Conservation (phyloP, 2,888 invertebrate genomes). For the Harpalus rubripes region DNA sequence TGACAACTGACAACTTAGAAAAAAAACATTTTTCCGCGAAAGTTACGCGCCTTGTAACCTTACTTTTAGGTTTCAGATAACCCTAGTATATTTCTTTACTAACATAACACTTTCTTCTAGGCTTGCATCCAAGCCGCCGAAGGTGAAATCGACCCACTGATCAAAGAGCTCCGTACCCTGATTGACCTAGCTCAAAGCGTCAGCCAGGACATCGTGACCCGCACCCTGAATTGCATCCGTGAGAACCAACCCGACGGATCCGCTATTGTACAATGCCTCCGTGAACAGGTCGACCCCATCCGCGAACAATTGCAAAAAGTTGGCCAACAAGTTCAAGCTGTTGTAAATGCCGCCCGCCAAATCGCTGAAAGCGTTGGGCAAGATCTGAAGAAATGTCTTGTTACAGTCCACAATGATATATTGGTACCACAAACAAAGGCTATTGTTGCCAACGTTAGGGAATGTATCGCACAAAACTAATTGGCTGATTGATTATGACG, state of each 20-base stretch:
- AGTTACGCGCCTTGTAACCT: too few relatives aligned
- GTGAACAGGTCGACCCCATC: background rate
- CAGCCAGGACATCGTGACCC: slow-evolving; percentile 2
- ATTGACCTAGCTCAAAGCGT: slow-evolving; percentile 1
- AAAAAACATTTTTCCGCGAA: too few relatives aligned
- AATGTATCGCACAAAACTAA: slow-evolving; percentile 25
- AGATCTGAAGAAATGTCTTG: slow-evolving; percentile 9
- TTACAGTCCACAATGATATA: slow-evolving; percentile 1
- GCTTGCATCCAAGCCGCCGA: slow-evolving; percentile 17
- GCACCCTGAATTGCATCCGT: slow-evolving; percentile 21
- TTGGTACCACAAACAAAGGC: background rate
- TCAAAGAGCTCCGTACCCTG: background rate
- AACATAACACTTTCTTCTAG: background rate
- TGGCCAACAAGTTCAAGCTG: background rate
- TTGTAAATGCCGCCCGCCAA: slow-evolving; percentile 27
- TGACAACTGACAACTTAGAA: too few relatives aligned
- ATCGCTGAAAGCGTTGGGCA: background rate
- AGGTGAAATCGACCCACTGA: slow-evolving; percentile 26
- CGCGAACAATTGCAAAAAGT: background rate
- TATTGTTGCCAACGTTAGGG: slow-evolving; percentile 8
- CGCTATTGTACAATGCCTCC: slow-evolving; percentile 4
- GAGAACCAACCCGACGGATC: slow-evolving; percentile 17
- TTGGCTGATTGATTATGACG: background rate
- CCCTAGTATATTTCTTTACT: too few relatives aligned
- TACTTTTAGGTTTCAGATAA: too few relatives aligned